phyloP scores from a whole-genome alignment of 1,140 invertebrate genomes.

The Trachymyrmex septentrionalis region DNA sequence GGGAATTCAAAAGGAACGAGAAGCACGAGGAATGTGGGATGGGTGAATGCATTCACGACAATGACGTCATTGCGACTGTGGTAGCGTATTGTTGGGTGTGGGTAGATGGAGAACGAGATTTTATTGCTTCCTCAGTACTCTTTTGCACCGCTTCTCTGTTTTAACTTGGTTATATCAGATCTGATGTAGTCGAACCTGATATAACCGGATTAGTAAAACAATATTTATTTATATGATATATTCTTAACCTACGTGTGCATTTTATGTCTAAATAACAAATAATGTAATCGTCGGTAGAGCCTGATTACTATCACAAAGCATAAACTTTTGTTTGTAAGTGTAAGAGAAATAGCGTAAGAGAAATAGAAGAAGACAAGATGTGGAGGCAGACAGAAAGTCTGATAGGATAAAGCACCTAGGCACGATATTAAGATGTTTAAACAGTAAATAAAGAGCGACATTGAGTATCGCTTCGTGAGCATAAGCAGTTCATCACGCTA shows the following conservation, averaged over 20 bases:
- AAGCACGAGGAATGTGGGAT: constrained; percentile 74
- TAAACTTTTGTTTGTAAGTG: neutral
- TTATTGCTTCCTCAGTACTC: constrained; percentile 63
- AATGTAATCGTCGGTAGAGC: neutral
- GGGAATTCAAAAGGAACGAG: constrained; percentile 50
- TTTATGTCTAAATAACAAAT: constrained; percentile 6
- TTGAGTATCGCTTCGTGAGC: constrained; percentile 52
- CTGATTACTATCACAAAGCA: constrained; percentile 7
- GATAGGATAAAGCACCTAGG: constrained; percentile 17
- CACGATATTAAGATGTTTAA: constrained; percentile 80
- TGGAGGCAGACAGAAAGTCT: constrained; percentile 12
- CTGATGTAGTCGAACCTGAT: neutral
- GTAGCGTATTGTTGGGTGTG: constrained; percentile 70
- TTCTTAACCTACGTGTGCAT: constrained; percentile 6
- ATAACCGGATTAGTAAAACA: neutral
- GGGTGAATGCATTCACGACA: constrained; percentile 73
- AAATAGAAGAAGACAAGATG: constrained; percentile 33
- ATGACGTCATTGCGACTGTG: constrained; percentile 73
- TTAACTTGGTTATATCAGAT: neutral
- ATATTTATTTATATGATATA: neutral
- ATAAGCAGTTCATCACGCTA: constrained; percentile 65
- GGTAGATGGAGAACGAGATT: constrained; percentile 71
- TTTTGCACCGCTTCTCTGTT: constrained; percentile 58
- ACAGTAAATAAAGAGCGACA: constrained; percentile 73
- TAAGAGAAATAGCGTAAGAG: neutral